Evolutionary conservation across 2,888 invertebrate species (phyloP), one percentile per base, ranked within the genome.

Genomic region (Pandemis corylana): DNA sequence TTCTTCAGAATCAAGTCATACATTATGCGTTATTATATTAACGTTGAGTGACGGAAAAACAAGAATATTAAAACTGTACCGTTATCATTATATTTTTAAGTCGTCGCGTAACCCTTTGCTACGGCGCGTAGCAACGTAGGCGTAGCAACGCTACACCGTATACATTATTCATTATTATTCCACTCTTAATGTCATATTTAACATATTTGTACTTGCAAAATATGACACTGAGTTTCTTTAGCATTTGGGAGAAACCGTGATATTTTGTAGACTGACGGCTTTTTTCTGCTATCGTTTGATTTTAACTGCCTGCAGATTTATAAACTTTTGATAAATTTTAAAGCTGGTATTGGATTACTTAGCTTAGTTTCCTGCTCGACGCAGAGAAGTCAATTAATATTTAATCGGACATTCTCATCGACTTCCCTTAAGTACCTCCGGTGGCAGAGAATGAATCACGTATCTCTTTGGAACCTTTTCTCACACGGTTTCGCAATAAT

Each of bases 131-230:
- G 63, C 74, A 36, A 56, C 74, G 74, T 20, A 46, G 65, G 13
- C 74, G 74, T 75, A 75, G 74, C 74, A 62, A 62, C 70, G 66
- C 65, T 66, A 41, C 66, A 10, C 64, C 10, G 4, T 64, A 67
- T 75, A 20, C 70, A 75, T 75, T 70, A 75, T 75, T 75, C 74
- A 75, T 53, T 75, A 10, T n/a, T 75, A 44, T 70, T 53, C 51
- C 49, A 70, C 53, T 70, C 59, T 75, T 70, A 75, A 75, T 75
- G 70, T 66, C 70, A 70, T 65, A 65, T 46, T 74, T 75, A 70
- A 65, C 74, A 70, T 75, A 70, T 75, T 75, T 75, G 66, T 70
- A 75, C 70, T 75, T 75, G 70, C 74, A 66, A 75, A 75, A 67
- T 46, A 75, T 70, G 69, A 65, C 42, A 73, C 56, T 53, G 64